These are phyloP conservation scores for Adineta ricciae DNA, from an alignment of 2,888 invertebrate species.

Conservation along the genomic window DNA sequence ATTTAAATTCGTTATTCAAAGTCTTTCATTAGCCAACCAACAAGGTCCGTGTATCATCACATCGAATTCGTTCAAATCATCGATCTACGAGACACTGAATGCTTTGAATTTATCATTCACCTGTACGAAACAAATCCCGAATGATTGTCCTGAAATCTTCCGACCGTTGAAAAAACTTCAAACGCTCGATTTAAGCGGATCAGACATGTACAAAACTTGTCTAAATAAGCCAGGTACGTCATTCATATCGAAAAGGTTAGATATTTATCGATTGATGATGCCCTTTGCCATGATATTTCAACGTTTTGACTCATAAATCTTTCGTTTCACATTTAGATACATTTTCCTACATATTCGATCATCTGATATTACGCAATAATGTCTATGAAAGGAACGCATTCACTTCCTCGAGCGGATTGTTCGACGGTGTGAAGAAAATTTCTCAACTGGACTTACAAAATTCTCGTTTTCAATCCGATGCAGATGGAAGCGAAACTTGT, in stretches of 20 bases:
- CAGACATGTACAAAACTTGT: constrained; percentile 16
- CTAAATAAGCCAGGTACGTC: background rate
- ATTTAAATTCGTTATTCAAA: background rate
- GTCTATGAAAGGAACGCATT: background rate
- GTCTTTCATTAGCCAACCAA: background rate
- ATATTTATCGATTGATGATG: no score
- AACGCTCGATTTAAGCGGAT: background rate
- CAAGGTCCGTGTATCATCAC: background rate
- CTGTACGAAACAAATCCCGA: background rate
- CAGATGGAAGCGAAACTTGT: background rate
- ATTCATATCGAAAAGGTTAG: no score
- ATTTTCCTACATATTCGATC: background rate
- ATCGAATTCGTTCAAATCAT: background rate
- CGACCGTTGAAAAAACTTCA: background rate
- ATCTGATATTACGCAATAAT: constrained; percentile 1
- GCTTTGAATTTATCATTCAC: background rate
- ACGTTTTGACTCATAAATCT: background rate
- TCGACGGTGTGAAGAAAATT: background rate
- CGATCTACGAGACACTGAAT: background rate
- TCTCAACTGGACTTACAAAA: constrained; percentile 2
- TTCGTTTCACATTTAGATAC: background rate
- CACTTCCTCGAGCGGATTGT: background rate
- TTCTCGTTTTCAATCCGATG: background rate
- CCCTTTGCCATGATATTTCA: background rate
- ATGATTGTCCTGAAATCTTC: background rate